These are phyloP conservation scores for Nycticryphes semicollaris DNA, from an alignment of 2,113 vertebrate species.

Conservation along the genomic window DNA sequence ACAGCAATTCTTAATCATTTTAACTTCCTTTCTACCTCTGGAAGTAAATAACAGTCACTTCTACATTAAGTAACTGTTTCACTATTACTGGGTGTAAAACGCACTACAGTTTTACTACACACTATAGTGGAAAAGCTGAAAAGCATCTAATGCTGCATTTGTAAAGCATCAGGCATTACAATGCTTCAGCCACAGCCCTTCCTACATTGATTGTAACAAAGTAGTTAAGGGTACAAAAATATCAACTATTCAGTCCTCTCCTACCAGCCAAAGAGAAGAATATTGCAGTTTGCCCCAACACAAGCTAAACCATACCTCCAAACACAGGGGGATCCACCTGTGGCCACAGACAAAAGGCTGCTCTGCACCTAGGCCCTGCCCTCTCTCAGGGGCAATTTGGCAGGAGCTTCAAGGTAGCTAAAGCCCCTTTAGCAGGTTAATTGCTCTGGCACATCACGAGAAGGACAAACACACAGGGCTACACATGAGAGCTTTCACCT, in stretches of 20 bases:
- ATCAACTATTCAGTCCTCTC: accelerated
- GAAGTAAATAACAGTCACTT: background rate
- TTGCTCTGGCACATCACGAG: too few relatives aligned
- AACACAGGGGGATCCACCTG: too few relatives aligned
- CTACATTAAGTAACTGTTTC: background rate
- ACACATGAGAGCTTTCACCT: too few relatives aligned
- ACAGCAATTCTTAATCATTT: accelerated
- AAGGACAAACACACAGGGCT: accelerated
- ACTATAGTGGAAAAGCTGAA: background rate
- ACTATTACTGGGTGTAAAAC: background rate
- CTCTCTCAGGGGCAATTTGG: accelerated
- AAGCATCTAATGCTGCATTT: background rate
- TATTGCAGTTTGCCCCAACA: accelerated
- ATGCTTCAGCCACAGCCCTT: background rate
- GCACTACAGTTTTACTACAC: background rate
- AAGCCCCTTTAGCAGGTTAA: accelerated
- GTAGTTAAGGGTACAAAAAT: accelerated
- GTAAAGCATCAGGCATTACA: background rate
- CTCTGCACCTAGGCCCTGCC: accelerated
- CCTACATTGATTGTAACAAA: too few relatives aligned
- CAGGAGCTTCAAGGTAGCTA: accelerated
- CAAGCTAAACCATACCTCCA: background rate
- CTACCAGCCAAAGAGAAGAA: accelerated
- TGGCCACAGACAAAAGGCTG: background rate
- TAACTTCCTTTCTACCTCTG: background rate